Evolutionary conservation across 1,140 invertebrate species (phyloP).

Genomic region (Ctenoplectra terminalis): DNA sequence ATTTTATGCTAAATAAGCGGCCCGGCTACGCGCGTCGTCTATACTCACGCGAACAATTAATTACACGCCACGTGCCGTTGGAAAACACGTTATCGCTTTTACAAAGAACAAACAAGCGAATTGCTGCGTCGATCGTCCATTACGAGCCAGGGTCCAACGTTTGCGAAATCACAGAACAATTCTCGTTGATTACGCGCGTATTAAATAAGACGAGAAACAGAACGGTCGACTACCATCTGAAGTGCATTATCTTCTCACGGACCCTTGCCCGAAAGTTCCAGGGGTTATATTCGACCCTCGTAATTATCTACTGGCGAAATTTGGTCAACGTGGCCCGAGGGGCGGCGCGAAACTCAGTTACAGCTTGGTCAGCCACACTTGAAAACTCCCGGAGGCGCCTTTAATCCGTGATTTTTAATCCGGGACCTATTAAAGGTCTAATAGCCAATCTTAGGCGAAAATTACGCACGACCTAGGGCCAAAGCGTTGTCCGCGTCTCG

Average conservation of each 20-base stretch:
- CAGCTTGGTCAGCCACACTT: slow-evolving; percentile 73
- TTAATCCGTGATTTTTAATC: slow-evolving; percentile 79
- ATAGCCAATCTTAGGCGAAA: slow-evolving; percentile 70
- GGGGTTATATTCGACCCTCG: slow-evolving; percentile 73
- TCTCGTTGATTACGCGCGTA: background rate
- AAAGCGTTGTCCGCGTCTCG: background rate
- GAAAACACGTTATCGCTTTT: slow-evolving; percentile 3
- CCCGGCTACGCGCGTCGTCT: slow-evolving; percentile 37
- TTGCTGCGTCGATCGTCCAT: background rate
- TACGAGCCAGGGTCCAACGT: no score
- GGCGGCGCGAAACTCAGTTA: slow-evolving; percentile 77
- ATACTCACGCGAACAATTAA: slow-evolving; percentile 58
- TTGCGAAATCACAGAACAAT: no score
- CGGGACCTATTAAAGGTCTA: slow-evolving; percentile 68
- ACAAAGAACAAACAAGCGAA: slow-evolving; percentile 7
- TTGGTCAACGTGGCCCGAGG: slow-evolving; percentile 77
- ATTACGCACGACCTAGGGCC: slow-evolving; percentile 38
- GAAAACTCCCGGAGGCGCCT: slow-evolving; percentile 72
- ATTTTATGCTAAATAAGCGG: slow-evolving; percentile 80
- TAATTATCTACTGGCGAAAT: slow-evolving; percentile 81
- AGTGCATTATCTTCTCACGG: slow-evolving; percentile 45
- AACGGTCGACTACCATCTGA: slow-evolving; percentile 15
- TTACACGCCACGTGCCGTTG: slow-evolving; percentile 16
- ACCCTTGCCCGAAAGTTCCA: slow-evolving; percentile 36
- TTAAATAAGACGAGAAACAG: slow-evolving; percentile 29